phyloP scores from a whole-genome alignment of 1,140 invertebrate genomes.

The Asobara japonica region DNA sequence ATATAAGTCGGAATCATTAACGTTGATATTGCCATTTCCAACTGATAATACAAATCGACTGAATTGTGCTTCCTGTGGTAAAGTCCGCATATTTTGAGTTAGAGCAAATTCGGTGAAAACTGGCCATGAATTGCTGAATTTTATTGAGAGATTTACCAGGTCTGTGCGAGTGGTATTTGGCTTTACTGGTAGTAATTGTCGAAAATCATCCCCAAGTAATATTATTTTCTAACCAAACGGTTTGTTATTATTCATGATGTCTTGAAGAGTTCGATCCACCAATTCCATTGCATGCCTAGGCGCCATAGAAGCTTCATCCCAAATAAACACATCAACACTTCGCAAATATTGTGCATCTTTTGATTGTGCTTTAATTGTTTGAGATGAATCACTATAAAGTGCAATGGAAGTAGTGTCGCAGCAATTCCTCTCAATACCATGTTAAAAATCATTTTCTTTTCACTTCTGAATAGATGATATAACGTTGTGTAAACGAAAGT shows the following conservation, averaged over 20 bases:
- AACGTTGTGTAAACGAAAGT: neutral
- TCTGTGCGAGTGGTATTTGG: slow-evolving; percentile 29
- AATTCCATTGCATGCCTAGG: neutral
- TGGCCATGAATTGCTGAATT: slow-evolving; percentile 32
- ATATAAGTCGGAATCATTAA: slow-evolving; percentile 11
- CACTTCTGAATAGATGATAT: neutral
- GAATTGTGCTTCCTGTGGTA: slow-evolving; percentile 30
- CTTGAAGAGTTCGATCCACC: neutral
- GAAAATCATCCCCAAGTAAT: slow-evolving; percentile 42
- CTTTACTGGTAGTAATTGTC: slow-evolving; percentile 33
- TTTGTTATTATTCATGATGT: neutral
- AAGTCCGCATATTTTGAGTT: slow-evolving; percentile 30
- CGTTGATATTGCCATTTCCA: slow-evolving; percentile 27
- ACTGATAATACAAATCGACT: slow-evolving; percentile 30
- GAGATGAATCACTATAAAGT: neutral
- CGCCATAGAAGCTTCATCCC: neutral
- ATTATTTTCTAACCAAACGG: neutral
- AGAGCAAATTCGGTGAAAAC: slow-evolving; percentile 30
- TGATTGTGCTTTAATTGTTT: neutral
- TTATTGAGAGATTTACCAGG: slow-evolving; percentile 33
- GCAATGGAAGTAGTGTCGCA: neutral
- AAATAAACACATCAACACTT: neutral
- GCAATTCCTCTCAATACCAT: neutral
- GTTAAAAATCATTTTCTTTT: neutral
- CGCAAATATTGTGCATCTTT: neutral